Evolutionary conservation across 2,797 vertebrate species (phyloP).

Genomic region (Brotula barbata): DNA sequence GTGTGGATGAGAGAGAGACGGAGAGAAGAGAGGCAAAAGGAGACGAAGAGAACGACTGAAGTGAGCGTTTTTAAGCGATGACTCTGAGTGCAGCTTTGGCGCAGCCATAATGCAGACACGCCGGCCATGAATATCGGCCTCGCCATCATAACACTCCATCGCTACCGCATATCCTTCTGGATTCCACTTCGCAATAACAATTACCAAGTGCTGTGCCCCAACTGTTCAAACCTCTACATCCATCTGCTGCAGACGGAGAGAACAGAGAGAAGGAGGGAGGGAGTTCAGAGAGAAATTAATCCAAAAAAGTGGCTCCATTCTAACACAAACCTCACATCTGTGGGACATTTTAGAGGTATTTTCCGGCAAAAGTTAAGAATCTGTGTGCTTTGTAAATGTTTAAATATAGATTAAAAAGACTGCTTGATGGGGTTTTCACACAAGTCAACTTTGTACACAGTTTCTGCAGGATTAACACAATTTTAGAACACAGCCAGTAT

Average conservation of each 20-base stretch:
- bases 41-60: slow-evolving; percentile 27
- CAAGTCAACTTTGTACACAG: slow-evolving; percentile 44
- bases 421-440: neutral
- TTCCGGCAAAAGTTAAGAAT: slow-evolving; percentile 26
- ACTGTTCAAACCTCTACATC: slow-evolving; percentile 59
- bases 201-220: slow-evolving; percentile 56
- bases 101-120: slow-evolving; percentile 26
- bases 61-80: slow-evolving; percentile 50
- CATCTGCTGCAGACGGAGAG: slow-evolving; percentile 53
- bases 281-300: neutral
- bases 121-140: slow-evolving; percentile 42
- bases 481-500: slow-evolving; percentile 31
- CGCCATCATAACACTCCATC: slow-evolving; percentile 61
- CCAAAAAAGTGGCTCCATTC: too few relatives aligned
- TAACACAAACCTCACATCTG: too few relatives aligned
- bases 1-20: slow-evolving; percentile 12
- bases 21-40: slow-evolving; percentile 16
- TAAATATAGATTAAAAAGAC: slow-evolving; percentile 49
- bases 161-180: slow-evolving; percentile 49
- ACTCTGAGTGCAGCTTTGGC: slow-evolving; percentile 46
- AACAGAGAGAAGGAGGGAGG: slow-evolving; percentile 16
- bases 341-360: slow-evolving; percentile 35
- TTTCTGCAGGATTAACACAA: slow-evolving; percentile 30
- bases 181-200: slow-evolving; percentile 60
- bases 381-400: slow-evolving; percentile 14